Base-by-base conservation (phyloP, 2,797 vertebrate species). In the Xenentodon cancila region DNA sequence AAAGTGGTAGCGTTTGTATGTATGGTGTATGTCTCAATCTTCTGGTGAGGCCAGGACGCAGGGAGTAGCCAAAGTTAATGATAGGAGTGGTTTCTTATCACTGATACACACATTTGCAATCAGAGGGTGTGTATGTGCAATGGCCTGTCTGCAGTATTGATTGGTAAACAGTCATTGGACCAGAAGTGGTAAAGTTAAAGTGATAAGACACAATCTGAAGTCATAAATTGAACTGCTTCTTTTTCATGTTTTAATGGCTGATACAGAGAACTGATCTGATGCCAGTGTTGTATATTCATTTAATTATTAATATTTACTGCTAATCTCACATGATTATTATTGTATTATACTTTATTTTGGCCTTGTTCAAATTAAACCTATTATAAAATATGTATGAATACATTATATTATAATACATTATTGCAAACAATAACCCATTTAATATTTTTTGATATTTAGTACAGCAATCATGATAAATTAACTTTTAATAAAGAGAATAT, bases 31-130 rank as follows among this genome's bases (percentile, higher is more conserved):
- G 20, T 59, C 42, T 62, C 27, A n/a, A 2, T 47, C 37, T 64
- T 16, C 27, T 3, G 15, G 47, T 68, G 25, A 46, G 60, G 42
- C 32, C 0, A 5, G 21, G 27, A 59, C 16, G 54, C 8, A 7
- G 80, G 87, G 81, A 81, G 80, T 81, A 56, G 75, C 51, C 67
- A 16, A 34, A 58, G 34, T 53, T 69, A 19, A 59, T 22, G 43
- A 18, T 9, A 62, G 70, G 74, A 71, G 75, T 75, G 67, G 85
- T 63, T 32, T 58, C 80, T 91, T 91, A 91, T 92, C 91, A 17
- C 16, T 9, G 7, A 7, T 17, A 17, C 20, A 12, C 90, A 91
- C 67, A 71, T 62, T 74, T 56, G 21, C 50, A 84, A 84, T 90
- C 82, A 6, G 59, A 69, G 86, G 89, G 88, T 75, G 89, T 85